Base-by-base conservation (phyloP, 2,797 vertebrate species). In the Cossypha caffra region DNA sequence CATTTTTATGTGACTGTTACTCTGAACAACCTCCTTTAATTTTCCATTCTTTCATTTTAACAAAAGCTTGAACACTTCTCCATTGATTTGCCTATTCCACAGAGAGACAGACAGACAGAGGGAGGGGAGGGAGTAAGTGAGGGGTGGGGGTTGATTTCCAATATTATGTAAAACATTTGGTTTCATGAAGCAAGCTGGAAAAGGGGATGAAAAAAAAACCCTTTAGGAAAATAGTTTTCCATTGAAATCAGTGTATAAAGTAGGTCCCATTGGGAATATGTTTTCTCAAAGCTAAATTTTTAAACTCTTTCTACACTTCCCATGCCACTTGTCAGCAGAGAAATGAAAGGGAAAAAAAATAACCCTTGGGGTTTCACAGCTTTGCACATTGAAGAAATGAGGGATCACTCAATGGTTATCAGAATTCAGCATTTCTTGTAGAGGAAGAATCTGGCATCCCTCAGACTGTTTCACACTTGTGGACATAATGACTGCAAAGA, bases 21-120 rank as follows among this genome's bases (percentile, higher is more conserved):
- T 90, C 77, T 90, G 82, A 95, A 92, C 90, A 95, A 96, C 88
- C 86, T 83, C 85, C 83, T 91, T 93, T 95, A 93, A 95, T 93
- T 97, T 97, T 96, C 95, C 93, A 93, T 95, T 92, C 90, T 96
- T 97, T 97, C 93, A 95, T 96, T 95, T 94, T 88, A 95, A 96
- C 95, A 95, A 96, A 97, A 94, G 85, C 93, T 93, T 94, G 79
- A 95, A 90, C 92, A 94, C 55, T 93, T 88, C 93, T 74, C 57
- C 69, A 88, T 92, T 97, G 93, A 94, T 92, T 96, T 93, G 87
- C 61, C 85, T 95, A 91, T 97, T 96, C 95, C 93, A 80, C 66
- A 93, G 93, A 82, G 93, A 91, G 75, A 93, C n/a, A 67, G 74
- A 72, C n/a, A 67, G 74, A 72, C 51, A 78, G 73, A 62, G 62